A percentile compares a stretch with the other conserved stretches of the same genome.
Evolutionary conservation across 1,140 invertebrate species (phyloP).

Genomic region (Drosophila nigrodunni): DNA sequence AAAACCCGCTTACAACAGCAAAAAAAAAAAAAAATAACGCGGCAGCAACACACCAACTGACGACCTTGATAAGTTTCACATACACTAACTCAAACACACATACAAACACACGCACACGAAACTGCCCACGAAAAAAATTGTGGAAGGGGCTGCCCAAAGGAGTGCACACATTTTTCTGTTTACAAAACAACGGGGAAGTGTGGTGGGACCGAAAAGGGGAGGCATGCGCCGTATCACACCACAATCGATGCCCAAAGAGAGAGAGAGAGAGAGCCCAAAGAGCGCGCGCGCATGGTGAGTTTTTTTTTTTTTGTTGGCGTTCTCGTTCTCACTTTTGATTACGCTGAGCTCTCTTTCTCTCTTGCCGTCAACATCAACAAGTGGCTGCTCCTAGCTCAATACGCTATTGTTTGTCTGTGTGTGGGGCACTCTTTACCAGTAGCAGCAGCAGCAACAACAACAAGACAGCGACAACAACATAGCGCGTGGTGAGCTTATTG

Average conservation of each 20-base stretch:
- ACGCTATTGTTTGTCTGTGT: conserved; percentile 59
- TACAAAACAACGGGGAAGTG: conserved; percentile 22
- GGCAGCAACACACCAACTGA: conserved; percentile 62
- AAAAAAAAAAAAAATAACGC: conserved; percentile 46
- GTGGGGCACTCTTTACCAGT: conserved; percentile 54
- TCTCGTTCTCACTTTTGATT: conserved; percentile 34
- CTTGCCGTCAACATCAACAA: conserved; percentile 27
- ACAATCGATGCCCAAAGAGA: conserved; percentile 64
- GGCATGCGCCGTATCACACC: conserved; percentile 45
- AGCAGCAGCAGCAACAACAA: conserved; percentile 15
- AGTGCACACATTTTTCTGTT: conserved; percentile 50
- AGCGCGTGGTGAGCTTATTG: conserved; percentile 60
- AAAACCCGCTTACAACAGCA: conserved; percentile 81
- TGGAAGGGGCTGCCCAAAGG: conserved; percentile 61
- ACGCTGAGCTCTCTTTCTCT: neutral
- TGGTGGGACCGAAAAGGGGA: neutral
- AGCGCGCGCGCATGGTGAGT: conserved; percentile 58
- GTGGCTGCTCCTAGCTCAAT: conserved; percentile 66
- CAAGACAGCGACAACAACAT: neutral
- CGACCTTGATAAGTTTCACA: conserved; percentile 80
- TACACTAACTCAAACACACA: conserved; percentile 12
- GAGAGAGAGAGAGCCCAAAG: neutral
- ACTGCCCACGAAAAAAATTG: conserved; percentile 52
- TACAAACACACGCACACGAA: conserved; percentile 12
- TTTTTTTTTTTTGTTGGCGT: neutral